These are phyloP conservation scores for Arvicanthis niloticus DNA, from an alignment of 2,113 vertebrate species.

Conservation along the genomic window DNA sequence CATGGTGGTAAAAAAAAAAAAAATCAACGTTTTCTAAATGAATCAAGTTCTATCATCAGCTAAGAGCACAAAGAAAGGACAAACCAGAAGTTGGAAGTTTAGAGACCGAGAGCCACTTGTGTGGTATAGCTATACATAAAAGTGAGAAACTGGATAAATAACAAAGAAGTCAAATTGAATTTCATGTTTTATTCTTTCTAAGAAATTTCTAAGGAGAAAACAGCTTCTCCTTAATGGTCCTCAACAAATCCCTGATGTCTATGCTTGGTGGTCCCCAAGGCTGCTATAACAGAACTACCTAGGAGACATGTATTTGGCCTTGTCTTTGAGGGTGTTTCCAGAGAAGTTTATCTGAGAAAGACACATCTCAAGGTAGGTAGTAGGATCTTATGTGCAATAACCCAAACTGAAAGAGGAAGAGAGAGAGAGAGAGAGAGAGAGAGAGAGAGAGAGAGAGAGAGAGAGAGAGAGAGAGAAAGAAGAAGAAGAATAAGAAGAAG, in stretches of 20 bases:
- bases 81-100: neutral
- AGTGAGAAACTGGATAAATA: neutral
- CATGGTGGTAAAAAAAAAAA: neutral
- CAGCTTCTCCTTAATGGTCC: neutral
- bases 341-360: neutral
- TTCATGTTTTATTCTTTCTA: neutral
- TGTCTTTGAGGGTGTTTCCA: neutral
- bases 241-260: neutral
- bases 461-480: no score
- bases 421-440: no score
- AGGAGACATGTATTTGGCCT: neutral
- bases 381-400: neutral
- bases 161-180: neutral
- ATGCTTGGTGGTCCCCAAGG: neutral
- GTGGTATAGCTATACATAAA: neutral
- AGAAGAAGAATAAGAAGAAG: no score
- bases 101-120: neutral
- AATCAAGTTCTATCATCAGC: neutral
- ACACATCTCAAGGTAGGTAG: neutral
- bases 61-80: neutral
- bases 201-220: neutral
- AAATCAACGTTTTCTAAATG: neutral
- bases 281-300: neutral
- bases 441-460: no score
- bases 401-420: no score